Percentiles rank a stretch among this genome's conserved stretches.
phyloP scores from a whole-genome alignment of 2,888 invertebrate species.

The Anthrax anthrax region DNA sequence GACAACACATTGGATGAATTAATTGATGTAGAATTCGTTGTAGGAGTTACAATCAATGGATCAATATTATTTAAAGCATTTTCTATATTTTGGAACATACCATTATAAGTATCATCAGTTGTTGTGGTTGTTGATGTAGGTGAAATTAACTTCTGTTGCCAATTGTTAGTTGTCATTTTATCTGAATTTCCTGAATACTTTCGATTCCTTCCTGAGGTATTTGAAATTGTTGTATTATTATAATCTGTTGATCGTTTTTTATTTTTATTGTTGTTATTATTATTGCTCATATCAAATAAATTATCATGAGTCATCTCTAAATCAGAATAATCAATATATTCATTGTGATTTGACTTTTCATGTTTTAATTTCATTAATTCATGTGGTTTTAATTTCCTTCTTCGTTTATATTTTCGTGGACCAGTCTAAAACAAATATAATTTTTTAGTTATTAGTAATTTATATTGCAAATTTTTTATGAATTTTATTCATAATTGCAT shows the following conservation, averaged over 20 bases:
- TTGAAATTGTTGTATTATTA: constrained; percentile 22
- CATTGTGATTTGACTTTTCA: constrained; percentile 20
- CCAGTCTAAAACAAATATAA: too few species aligned
- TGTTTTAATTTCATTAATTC: constrained; percentile 36
- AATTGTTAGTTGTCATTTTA: constrained; percentile 16
- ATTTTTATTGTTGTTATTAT: constrained; percentile 11
- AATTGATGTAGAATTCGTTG: constrained; percentile 11
- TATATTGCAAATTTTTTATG: too few species aligned
- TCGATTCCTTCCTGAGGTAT: constrained; percentile 17
- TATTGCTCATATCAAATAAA: constrained; percentile 21
- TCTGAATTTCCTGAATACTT: constrained; percentile 11
- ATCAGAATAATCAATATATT: constrained; percentile 29
- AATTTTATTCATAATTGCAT: neutral
- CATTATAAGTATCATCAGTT: constrained; percentile 33
- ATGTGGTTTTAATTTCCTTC: constrained; percentile 58
- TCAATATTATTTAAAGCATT: constrained; percentile 37
- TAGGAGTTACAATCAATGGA: constrained; percentile 26
- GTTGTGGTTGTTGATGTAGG: too few species aligned
- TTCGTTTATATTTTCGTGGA: constrained; percentile 64
- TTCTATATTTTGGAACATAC: constrained; percentile 36
- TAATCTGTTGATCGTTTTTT: neutral
- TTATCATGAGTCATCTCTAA: constrained; percentile 33
- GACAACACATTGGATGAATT: constrained; percentile 33
- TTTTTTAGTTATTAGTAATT: neutral
- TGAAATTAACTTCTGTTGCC: constrained; percentile 26